A percentile compares a stretch with the other conserved stretches of the same genome.
Evolutionary conservation across 2,797 vertebrate genomes (phyloP).

Genomic region (Podarcis siculus): DNA sequence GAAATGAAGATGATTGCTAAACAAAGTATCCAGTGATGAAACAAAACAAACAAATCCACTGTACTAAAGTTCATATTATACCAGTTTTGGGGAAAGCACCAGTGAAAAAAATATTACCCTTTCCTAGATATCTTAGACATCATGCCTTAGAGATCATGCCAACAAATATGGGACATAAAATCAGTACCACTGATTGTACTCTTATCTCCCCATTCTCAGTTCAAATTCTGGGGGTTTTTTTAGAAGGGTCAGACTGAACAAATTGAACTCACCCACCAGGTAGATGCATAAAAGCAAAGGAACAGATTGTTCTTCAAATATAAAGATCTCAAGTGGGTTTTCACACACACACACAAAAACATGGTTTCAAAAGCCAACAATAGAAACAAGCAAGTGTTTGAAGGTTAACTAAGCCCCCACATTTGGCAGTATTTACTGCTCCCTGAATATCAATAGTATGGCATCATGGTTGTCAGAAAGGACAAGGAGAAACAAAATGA

Average conservation of each 20-base stretch:
- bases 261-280: neutral
- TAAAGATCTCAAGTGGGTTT: neutral
- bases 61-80: neutral
- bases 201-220: neutral
- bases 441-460: neutral
- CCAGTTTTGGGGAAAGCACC: neutral
- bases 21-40: neutral
- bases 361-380: neutral
- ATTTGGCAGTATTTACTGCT: neutral
- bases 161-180: neutral
- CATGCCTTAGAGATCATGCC: too few species aligned
- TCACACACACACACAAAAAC: neutral
- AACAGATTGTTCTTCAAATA: neutral
- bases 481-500: neutral
- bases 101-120: too few species aligned
- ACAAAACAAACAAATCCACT: neutral
- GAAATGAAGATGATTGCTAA: neutral
- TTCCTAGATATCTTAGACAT: neutral
- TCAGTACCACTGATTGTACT: neutral
- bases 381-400: neutral
- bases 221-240: neutral
- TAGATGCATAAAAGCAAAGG: neutral
- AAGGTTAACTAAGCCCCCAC: neutral
- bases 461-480: neutral
- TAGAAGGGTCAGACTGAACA: neutral